Percentiles rank a stretch among this genome's conserved stretches.
Conservation (phyloP, 2,113 vertebrate genomes). For the Triplophysa siluroides region DNA sequence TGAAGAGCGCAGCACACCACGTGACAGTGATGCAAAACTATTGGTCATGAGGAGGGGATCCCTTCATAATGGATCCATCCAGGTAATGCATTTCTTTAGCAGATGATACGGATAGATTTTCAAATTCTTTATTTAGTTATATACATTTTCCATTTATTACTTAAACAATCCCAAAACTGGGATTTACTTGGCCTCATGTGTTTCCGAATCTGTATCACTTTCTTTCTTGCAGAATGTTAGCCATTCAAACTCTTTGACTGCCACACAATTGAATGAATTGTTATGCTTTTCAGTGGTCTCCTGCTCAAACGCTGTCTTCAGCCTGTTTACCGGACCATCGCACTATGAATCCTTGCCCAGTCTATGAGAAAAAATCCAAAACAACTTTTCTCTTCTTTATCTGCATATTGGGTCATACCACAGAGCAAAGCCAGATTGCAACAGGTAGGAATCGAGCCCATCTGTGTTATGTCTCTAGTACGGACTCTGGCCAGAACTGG, state of each 20-base stretch:
- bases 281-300: conserved; percentile 69
- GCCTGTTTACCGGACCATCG: conserved; percentile 68
- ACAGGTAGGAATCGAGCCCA: conserved; percentile 84
- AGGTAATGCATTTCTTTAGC: conserved; percentile 68
- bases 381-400: conserved; percentile 88
- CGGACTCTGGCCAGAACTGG: conserved; percentile 84
- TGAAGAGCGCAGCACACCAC: conserved; percentile 78
- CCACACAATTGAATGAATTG: not conserved
- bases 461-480: conserved; percentile 84
- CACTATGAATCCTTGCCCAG: conserved; percentile 80
- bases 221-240: no score
- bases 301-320: conserved; percentile 64
- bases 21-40: conserved; percentile 79
- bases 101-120: no score
- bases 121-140: no score
- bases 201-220: no score
- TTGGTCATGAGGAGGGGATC: conserved; percentile 85
- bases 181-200: no score
- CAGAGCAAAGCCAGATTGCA: conserved; percentile 80
- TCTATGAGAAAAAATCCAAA: conserved; percentile 72
- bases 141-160: no score
- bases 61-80: conserved; percentile 61
- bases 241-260: no score
- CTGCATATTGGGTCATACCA: conserved; percentile 74
- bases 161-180: no score